A percentile compares a stretch with the other conserved stretches of the same genome.
phyloP scores from a whole-genome alignment of 2,888 invertebrate species.

The Drosophila fungiperda region DNA sequence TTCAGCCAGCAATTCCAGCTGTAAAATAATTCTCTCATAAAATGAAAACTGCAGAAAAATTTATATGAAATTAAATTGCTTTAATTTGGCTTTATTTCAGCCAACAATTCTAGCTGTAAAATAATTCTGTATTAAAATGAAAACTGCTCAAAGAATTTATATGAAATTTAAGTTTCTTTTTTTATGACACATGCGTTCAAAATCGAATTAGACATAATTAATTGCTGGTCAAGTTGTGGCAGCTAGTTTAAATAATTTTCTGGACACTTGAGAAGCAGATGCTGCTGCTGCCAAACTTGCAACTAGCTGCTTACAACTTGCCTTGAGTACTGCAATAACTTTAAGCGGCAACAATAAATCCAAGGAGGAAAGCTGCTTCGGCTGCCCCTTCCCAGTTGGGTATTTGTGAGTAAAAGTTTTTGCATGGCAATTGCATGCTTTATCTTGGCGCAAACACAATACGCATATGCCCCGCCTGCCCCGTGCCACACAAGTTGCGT shows the following conservation, averaged over 20 bases:
- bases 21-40: background rate
- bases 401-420: constrained; percentile 64
- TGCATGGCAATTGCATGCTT: constrained; percentile 72
- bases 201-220: constrained; percentile 15
- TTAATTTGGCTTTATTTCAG: background rate
- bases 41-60: background rate
- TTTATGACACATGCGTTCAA: constrained; percentile 13
- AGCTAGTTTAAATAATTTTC: constrained; percentile 49
- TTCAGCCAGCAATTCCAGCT: background rate
- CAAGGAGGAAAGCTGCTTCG: constrained; percentile 33
- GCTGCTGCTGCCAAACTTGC: constrained; percentile 30
- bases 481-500: background rate
- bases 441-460: constrained; percentile 61
- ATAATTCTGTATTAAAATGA: background rate
- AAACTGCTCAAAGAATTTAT: background rate
- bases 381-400: constrained; percentile 38
- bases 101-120: background rate
- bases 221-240: constrained; percentile 37
- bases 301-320: constrained; percentile 11
- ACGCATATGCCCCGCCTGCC: constrained; percentile 37
- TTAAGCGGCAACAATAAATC: constrained; percentile 70
- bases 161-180: background rate
- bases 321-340: constrained; percentile 48
- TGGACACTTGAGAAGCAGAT: constrained; percentile 61
- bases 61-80: background rate